Conservation (phyloP, 1,140 invertebrate genomes). For the Drosophila biarmipes region DNA sequence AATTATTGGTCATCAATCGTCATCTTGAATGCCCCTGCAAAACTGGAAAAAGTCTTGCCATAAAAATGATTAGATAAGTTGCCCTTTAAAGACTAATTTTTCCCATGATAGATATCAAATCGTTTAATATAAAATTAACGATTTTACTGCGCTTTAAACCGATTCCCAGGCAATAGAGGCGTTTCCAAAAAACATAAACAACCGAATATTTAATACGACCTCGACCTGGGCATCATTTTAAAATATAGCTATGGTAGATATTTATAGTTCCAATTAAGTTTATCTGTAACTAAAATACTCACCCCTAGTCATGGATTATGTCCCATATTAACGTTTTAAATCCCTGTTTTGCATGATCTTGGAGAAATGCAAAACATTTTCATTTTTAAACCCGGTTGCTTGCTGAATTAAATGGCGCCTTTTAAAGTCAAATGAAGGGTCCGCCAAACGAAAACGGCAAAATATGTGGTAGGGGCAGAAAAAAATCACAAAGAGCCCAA, state of each 20-base stretch:
- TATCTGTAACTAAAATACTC: not conserved
- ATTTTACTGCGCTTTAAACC: constrained; percentile 1
- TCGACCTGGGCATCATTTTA: constrained; percentile 7
- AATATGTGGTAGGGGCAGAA: constrained; percentile 2
- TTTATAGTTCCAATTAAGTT: constrained; percentile 8
- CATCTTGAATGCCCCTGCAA: constrained; percentile 8
- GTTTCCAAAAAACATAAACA: constrained; percentile 20
- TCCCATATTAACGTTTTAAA: constrained; percentile 3
- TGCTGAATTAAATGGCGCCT: constrained; percentile 57
- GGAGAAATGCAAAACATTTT: constrained; percentile 36
- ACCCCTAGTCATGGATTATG: not conserved
- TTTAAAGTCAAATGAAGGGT: constrained; percentile 59
- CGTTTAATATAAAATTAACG: constrained; percentile 5
- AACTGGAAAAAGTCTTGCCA: not conserved
- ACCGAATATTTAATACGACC: constrained; percentile 13
- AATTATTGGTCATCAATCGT: not conserved
- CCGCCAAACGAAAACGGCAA: constrained; percentile 20
- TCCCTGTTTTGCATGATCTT: not conserved
- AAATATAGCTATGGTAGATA: not conserved
- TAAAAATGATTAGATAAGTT: not conserved
- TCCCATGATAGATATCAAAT: not conserved
- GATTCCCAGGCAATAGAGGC: constrained; percentile 2
- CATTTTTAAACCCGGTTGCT: constrained; percentile 13
- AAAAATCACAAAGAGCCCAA: constrained; percentile 33
- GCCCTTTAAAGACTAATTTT: not conserved